Evolutionary conservation across 2,113 vertebrate species (phyloP).

Genomic region (Osmerus mordax): DNA sequence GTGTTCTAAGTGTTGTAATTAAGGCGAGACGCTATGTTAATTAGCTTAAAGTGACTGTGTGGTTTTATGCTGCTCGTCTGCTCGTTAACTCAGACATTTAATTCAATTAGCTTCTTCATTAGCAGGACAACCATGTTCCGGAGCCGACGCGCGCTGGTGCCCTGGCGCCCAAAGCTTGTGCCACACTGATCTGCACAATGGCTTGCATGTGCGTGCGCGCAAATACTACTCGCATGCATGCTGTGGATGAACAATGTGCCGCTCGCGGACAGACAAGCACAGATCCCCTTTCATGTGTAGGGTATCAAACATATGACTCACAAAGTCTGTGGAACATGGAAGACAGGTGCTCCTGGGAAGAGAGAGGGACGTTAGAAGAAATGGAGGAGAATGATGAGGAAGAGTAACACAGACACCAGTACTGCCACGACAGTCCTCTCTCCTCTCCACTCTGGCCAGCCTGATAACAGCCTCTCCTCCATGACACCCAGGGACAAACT

Average conservation of each 20-base stretch:
- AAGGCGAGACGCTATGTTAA: slow-evolving; percentile 96
- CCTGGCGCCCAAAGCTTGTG: too few relatives aligned
- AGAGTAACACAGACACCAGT: slow-evolving; percentile 51
- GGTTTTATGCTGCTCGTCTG: slow-evolving; percentile 95
- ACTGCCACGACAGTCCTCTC: slow-evolving; percentile 27
- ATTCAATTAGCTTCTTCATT: slow-evolving; percentile 99
- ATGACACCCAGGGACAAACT: slow-evolving; percentile 62
- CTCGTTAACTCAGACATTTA: slow-evolving; percentile 98
- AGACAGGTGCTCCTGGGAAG: too few relatives aligned
- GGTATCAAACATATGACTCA: too few relatives aligned
- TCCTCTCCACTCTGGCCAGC: slow-evolving; percentile 28
- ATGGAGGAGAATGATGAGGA: slow-evolving; percentile 34
- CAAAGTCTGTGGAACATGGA: too few relatives aligned
- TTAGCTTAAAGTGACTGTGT: slow-evolving; percentile 97
- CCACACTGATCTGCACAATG: too few relatives aligned
- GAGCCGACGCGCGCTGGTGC: slow-evolving; percentile 71
- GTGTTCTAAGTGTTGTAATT: slow-evolving; percentile 99
- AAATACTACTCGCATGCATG: too few relatives aligned
- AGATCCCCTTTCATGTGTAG: too few relatives aligned
- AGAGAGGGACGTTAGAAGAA: slow-evolving; percentile 7
- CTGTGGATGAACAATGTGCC: too few relatives aligned
- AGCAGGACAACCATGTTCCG: slow-evolving; percentile 88
- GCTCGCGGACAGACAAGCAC: too few relatives aligned
- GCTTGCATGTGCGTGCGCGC: too few relatives aligned
- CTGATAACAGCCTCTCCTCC: slow-evolving; percentile 51